Conservation (phyloP, 2,888 invertebrate genomes). For the Arenicola marina region DNA sequence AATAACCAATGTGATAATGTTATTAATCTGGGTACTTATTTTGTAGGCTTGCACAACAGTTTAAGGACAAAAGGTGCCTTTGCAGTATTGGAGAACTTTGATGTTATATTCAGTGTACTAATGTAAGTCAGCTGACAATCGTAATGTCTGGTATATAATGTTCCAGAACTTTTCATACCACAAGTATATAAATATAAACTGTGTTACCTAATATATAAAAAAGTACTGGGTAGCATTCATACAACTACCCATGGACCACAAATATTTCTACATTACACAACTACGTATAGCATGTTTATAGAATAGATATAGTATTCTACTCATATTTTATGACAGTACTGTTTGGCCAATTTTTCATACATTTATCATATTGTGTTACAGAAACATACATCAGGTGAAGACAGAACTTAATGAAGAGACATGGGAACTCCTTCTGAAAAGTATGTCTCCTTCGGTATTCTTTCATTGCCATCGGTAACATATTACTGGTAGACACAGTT, state of each 20-base stretch:
- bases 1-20: background rate
- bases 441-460: constrained; percentile 31
- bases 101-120: constrained; percentile 53
- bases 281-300: no score
- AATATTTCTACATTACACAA: no score
- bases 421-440: constrained; percentile 50
- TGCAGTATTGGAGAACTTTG: constrained; percentile 48
- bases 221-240: no score
- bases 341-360: no score
- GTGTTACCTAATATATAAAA: background rate
- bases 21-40: background rate
- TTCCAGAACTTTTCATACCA: background rate
- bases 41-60: constrained; percentile 45
- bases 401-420: constrained; percentile 49
- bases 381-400: constrained; percentile 40
- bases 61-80: constrained; percentile 41
- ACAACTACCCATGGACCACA: no score
- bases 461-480: no score
- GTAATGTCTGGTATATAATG: no score
- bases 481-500: no score
- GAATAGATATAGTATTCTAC: background rate
- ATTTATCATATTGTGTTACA: constrained; percentile 26
- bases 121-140: constrained; percentile 39
- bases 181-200: background rate
- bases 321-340: background rate